Conservation (phyloP, 2,888 invertebrate species). For the Cyaniris semiargus region DNA sequence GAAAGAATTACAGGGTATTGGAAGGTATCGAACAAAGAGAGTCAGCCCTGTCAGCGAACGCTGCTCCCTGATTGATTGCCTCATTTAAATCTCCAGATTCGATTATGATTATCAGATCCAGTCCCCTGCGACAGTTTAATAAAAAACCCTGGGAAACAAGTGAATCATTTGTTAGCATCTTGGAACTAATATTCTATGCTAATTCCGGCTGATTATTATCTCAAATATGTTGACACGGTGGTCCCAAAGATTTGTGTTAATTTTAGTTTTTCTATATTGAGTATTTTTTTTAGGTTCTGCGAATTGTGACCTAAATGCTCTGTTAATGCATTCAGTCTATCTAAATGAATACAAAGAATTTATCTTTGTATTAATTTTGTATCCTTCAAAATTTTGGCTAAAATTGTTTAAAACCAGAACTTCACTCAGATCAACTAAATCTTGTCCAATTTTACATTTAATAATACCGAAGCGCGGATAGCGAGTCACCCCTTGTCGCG, state of each 20-base stretch:
- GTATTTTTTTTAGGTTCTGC: not conserved
- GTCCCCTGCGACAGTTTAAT: conserved; percentile 42
- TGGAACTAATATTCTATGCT: conserved; percentile 13
- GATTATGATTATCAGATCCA: conserved; percentile 67
- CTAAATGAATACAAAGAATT: too few relatives aligned
- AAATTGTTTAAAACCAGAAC: conserved; percentile 10
- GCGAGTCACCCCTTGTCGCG: conserved; percentile 13
- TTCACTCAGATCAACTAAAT: conserved; percentile 5
- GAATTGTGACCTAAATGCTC: not conserved
- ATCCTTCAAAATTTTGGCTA: too few relatives aligned
- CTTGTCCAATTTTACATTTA: conserved; percentile 3
- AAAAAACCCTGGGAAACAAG: conserved; percentile 20
- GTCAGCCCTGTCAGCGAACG: conserved; percentile 56
- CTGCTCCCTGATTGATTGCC: conserved; percentile 71
- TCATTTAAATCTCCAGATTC: conserved; percentile 72
- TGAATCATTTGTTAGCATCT: conserved; percentile 5
- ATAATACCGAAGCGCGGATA: not conserved
- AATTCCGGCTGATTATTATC: conserved; percentile 3
- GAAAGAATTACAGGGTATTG: not conserved
- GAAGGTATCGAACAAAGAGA: conserved; percentile 15
- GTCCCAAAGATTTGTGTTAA: not conserved
- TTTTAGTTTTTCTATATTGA: not conserved
- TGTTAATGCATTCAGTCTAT: not conserved
- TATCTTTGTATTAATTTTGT: conserved; percentile 25
- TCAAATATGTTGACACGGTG: conserved; percentile 17